A percentile compares a stretch with the other conserved stretches of the same genome.
Evolutionary conservation across 2,797 vertebrate species (phyloP).

Genomic region (Danio albolineatus): DNA sequence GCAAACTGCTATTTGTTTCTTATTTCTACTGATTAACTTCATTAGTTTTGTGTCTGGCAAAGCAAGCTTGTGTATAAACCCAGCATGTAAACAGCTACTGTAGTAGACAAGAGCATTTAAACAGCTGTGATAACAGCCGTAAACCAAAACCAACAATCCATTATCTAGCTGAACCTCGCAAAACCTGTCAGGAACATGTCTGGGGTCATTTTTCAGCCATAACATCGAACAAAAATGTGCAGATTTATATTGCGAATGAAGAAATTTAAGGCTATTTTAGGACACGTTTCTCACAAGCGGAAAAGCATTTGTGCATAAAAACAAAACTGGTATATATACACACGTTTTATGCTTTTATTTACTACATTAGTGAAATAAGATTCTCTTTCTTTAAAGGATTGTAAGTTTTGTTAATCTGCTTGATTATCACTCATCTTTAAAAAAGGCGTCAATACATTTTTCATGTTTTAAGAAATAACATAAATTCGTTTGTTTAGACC

Average conservation of each 20-base stretch:
- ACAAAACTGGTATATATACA: not conserved
- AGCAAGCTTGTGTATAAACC: not conserved
- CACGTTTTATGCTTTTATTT: no score
- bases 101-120: constrained; percentile 18
- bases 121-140: constrained; percentile 36
- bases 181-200: not conserved
- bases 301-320: not conserved
- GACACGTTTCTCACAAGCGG: not conserved
- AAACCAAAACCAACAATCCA: constrained; percentile 23
- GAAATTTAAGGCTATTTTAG: not conserved
- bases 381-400: not conserved
- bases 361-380: not conserved
- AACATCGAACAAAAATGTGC: not conserved
- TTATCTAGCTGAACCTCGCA: not conserved
- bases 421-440: not conserved
- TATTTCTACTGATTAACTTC: not conserved
- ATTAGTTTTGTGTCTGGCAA: constrained; percentile 27
- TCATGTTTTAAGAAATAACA: not conserved
- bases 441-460: not conserved
- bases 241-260: not conserved
- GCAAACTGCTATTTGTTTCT: not conserved
- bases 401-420: not conserved
- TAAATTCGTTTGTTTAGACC: not conserved
- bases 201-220: not conserved
- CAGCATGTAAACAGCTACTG: constrained; percentile 8